Conservation (phyloP, 2,888 invertebrate genomes). For the Megaustenia siamemsis region DNA sequence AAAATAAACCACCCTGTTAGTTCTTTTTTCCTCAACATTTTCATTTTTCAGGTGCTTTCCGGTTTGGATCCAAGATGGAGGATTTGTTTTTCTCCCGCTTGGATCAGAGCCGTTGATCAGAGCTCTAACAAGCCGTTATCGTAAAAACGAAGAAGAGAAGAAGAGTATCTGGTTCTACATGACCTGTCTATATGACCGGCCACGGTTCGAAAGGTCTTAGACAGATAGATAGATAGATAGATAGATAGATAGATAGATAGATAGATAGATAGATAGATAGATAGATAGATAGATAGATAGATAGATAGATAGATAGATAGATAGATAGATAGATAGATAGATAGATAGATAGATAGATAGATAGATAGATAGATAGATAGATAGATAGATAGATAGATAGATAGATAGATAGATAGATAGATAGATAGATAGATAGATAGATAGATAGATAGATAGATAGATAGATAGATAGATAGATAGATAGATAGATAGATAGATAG, state of each 20-base stretch:
- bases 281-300: background rate
- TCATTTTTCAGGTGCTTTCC: too few relatives aligned
- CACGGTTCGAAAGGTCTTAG: too few relatives aligned
- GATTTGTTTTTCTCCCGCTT: too few relatives aligned
- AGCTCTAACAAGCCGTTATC: too few relatives aligned
- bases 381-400: background rate
- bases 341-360: background rate
- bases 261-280: background rate
- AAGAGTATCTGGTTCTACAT: too few relatives aligned
- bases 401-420: slow-evolving; percentile 15
- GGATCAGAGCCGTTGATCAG: too few relatives aligned
- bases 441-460: slow-evolving; percentile 15
- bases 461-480: slow-evolving; percentile 15
- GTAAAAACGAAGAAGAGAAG: too few relatives aligned
- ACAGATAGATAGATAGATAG: background rate
- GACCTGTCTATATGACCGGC: too few relatives aligned
- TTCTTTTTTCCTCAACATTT: too few relatives aligned
- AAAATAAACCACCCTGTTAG: too few relatives aligned
- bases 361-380: background rate
- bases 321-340: background rate
- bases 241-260: background rate
- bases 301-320: background rate
- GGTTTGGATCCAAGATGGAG: too few relatives aligned
- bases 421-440: slow-evolving; percentile 15
- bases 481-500: slow-evolving; percentile 15